Evolutionary conservation across 2,888 invertebrate genomes (phyloP).

Genomic region (Mactromeris polynyma): DNA sequence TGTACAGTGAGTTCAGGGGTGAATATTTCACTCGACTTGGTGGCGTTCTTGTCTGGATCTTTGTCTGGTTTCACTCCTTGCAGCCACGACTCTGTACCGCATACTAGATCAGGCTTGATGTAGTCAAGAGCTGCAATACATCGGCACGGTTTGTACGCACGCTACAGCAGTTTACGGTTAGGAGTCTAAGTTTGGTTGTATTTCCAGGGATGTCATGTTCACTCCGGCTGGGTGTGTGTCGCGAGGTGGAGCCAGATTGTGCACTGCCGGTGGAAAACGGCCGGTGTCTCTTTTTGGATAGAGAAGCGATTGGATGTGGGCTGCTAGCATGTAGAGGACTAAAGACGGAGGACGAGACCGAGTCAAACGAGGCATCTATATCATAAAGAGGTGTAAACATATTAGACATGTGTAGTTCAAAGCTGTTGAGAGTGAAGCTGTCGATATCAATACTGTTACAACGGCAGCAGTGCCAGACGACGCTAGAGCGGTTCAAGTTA

Average conservation of each 20-base stretch:
- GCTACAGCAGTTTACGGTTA: constrained; percentile 38
- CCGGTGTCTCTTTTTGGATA: neutral
- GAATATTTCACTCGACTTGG: constrained; percentile 35
- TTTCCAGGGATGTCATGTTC: neutral
- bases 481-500: neutral
- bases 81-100: constrained; percentile 46
- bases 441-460: too few relatives aligned
- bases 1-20: neutral
- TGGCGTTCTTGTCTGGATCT: constrained; percentile 27
- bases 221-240: too few relatives aligned
- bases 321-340: constrained; percentile 49
- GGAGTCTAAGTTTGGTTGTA: constrained; percentile 23
- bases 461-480: constrained; percentile 43
- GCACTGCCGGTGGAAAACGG: too few relatives aligned
- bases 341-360: constrained; percentile 26
- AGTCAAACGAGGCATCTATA: constrained; percentile 20
- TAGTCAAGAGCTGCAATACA: constrained; percentile 34
- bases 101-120: constrained; percentile 42
- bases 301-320: neutral
- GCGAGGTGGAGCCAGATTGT: too few relatives aligned
- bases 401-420: constrained; percentile 33
- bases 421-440: constrained; percentile 57
- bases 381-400: constrained; percentile 22
- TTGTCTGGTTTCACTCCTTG: constrained; percentile 48
- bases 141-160: constrained; percentile 18